Conservation (phyloP, 2,888 invertebrate genomes). For the Aleiodes leptofemur region DNA sequence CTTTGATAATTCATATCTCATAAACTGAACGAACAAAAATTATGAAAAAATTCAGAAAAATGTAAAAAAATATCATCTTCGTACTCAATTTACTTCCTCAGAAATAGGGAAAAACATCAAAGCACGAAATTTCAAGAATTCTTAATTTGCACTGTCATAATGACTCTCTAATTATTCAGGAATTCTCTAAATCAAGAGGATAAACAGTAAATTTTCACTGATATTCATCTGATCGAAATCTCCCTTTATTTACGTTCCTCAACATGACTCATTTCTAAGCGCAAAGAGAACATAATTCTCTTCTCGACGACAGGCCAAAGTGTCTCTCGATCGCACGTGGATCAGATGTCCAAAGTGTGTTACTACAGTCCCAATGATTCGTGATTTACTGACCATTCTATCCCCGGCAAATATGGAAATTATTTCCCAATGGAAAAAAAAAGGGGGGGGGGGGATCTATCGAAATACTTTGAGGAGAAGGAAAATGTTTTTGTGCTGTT, state of each 20-base stretch:
- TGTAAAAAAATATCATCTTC: too few relatives aligned
- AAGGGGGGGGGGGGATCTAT: neutral
- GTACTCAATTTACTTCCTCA: too few relatives aligned
- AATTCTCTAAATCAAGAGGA: neutral
- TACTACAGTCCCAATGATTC: neutral
- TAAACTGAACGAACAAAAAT: too few relatives aligned
- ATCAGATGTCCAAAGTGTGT: slow-evolving; percentile 16
- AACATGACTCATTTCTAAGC: slow-evolving; percentile 24
- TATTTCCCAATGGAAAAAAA: slow-evolving; percentile 1
- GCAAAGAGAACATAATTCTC: slow-evolving; percentile 16
- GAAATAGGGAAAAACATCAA: too few relatives aligned
- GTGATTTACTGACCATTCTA: slow-evolving; percentile 7
- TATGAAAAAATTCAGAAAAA: too few relatives aligned
- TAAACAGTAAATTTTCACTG: neutral
- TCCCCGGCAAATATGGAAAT: neutral
- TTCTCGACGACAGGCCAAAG: slow-evolving; percentile 19
- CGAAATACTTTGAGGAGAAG: neutral
- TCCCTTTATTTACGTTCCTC: slow-evolving; percentile 20
- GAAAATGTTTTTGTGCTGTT: neutral
- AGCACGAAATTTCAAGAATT: too few relatives aligned
- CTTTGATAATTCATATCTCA: too few relatives aligned
- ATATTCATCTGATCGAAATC: slow-evolving; percentile 28
- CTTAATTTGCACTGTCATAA: neutral
- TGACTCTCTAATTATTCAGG: neutral
- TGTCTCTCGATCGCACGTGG: slow-evolving; percentile 38